Evolutionary conservation across 2,888 invertebrate species (phyloP).

Genomic region (Drosophila barbarae): DNA sequence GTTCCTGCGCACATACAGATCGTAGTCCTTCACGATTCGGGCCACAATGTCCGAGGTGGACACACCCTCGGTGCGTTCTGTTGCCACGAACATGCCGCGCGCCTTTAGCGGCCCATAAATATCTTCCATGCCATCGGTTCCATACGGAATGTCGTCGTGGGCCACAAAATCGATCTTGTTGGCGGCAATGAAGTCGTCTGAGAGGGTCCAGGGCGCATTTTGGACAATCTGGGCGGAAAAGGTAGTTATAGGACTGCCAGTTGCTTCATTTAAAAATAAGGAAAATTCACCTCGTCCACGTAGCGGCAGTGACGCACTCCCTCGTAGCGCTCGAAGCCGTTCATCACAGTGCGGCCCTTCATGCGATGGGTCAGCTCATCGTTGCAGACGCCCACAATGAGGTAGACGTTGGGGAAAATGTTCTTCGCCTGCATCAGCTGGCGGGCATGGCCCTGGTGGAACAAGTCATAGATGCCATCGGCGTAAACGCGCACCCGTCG

Average conservation of each 20-base stretch:
- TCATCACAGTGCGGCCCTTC: constrained; percentile 98
- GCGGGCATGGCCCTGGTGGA: constrained; percentile 98
- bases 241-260: background rate
- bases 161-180: constrained; percentile 99
- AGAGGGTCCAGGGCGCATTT: constrained; percentile 96
- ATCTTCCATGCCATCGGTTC: constrained; percentile 87
- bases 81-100: constrained; percentile 97
- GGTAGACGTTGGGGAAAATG: constrained; percentile 95
- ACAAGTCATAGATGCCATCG: constrained; percentile 99
- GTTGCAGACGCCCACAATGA: constrained; percentile 98
- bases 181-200: constrained; percentile 91
- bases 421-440: constrained; percentile 97
- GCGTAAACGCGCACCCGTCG: constrained; percentile 96
- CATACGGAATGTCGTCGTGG: constrained; percentile 98
- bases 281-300: constrained; percentile 92
- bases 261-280: background rate
- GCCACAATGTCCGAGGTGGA: constrained; percentile 99
- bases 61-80: constrained; percentile 96
- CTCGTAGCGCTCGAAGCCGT: constrained; percentile 96
- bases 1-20: constrained; percentile 97
- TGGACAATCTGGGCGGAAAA: constrained; percentile 82
- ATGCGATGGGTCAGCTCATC: constrained; percentile 93
- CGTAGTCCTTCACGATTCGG: constrained; percentile 98
- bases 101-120: constrained; percentile 95
- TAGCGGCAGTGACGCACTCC: constrained; percentile 98